Evolutionary conservation across 2,797 vertebrate species (phyloP), one percentile per base, ranked within the genome.

Genomic region (Sebastes iracundus): DNA sequence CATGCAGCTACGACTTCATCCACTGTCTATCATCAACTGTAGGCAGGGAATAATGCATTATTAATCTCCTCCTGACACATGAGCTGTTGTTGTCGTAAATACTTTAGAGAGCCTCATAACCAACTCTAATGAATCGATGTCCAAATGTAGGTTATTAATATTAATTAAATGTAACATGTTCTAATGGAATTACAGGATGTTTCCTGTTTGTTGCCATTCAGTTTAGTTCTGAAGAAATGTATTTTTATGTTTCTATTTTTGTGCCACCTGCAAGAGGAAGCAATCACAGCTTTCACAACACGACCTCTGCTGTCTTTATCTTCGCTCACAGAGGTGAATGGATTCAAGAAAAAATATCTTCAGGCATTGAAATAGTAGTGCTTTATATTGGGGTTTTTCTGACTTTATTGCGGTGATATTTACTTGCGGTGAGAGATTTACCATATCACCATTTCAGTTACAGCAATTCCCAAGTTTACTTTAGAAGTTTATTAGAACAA

Each of bases 11-110:
- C 81, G 72, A 81, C 84, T 86, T 53, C 27, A 84, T 84, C 81
- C 52, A 77, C 83, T 85, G 85, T 87, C 88, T 49, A 82, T 91
- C 80, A 86, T 81, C 63, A 5, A 61, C 81, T 80, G 64, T 8
- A 76, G 73, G 75, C 78, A 65, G 80, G 30, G 56, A 38, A 64
- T 81, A 30, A 82, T 93, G 77, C 75, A 91, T 91, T 86, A 91
- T 93, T 91, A 80, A 92, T 92, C 60, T 58, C 52, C 72, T 88
- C 79, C 63, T 85, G 90, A 90, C 84, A 88, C 72, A 65, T 61
- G 30, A 62, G 81, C 74, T 92, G 86, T 77, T 91, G 86, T 91
- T 82, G 73, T 90, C 87, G 92, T 93, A 65, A 93, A 92, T 92
- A 89, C 75, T 92, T 91, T 72, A 90, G 73, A 80, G 52, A 27